phyloP scores from a whole-genome alignment of 2,113 vertebrate species.

The Motacilla tschutschensis region DNA sequence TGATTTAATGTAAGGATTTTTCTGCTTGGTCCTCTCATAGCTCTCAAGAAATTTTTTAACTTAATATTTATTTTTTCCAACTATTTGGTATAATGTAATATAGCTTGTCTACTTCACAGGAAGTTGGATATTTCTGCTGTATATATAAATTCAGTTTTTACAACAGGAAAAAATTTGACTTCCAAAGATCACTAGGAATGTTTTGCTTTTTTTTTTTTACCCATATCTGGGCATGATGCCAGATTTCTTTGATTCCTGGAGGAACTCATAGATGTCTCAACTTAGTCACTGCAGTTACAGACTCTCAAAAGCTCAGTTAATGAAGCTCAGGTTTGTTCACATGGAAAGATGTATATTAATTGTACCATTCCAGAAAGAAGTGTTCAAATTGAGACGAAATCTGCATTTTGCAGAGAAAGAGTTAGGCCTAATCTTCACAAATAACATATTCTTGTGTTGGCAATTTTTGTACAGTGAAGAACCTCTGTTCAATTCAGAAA shows the following conservation, averaged over 20 bases:
- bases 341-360: background rate
- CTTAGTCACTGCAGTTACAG: background rate
- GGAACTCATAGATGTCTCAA: background rate
- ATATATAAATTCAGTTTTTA: background rate
- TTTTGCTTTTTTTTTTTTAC: background rate
- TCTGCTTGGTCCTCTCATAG: background rate
- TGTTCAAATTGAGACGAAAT: background rate
- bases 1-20: background rate
- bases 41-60: background rate
- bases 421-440: background rate
- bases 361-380: background rate
- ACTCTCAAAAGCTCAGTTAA: background rate
- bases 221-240: background rate
- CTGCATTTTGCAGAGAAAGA: background rate
- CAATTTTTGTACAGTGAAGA: background rate
- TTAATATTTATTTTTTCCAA: background rate
- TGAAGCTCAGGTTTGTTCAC: background rate
- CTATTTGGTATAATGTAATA: background rate
- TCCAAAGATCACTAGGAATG: background rate
- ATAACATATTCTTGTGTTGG: background rate
- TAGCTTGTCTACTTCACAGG: background rate
- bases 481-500: background rate
- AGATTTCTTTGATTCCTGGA: background rate
- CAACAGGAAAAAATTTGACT: background rate
- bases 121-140: background rate